Conservation (phyloP, 2,113 vertebrate genomes). For the Dolichallabes microphthalmus region DNA sequence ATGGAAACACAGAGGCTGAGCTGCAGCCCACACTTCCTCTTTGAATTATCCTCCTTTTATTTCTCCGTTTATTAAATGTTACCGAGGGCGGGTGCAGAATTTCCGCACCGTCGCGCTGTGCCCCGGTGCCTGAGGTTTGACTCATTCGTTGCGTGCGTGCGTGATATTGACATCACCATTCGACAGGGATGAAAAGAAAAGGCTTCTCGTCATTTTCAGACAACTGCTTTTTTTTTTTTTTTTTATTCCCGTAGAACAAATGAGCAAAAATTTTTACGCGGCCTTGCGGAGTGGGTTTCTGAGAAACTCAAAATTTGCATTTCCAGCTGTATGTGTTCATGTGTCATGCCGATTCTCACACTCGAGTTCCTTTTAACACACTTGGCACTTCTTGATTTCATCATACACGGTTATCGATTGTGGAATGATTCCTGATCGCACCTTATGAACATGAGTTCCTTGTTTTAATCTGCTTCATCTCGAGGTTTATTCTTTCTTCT, state of each 20-base stretch:
- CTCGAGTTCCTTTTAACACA: neutral
- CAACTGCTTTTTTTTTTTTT: neutral
- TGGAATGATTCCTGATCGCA: neutral
- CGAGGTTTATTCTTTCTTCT: neutral
- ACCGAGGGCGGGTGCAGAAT: slow-evolving; percentile 65
- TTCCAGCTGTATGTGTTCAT: neutral
- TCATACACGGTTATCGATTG: neutral
- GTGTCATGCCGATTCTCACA: neutral
- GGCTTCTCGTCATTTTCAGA: neutral
- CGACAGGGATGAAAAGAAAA: neutral
- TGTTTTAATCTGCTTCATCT: neutral
- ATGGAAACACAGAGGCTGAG: slow-evolving; percentile 72
- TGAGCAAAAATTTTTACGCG: neutral
- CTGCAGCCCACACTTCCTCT: slow-evolving; percentile 68
- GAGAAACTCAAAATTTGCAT: neutral
- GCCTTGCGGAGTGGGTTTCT: neutral
- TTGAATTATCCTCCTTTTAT: slow-evolving; percentile 44
- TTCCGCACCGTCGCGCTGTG: slow-evolving; percentile 65
- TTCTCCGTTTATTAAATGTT: slow-evolving; percentile 55
- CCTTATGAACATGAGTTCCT: neutral
- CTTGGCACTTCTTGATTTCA: neutral
- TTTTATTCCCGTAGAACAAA: neutral
- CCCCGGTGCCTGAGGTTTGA: slow-evolving; percentile 49
- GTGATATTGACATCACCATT: neutral
- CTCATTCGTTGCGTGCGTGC: slow-evolving; percentile 39